Percentiles rank a stretch among this genome's conserved stretches.
Conservation (phyloP, 1,140 invertebrate species). For the Drosophila leontia region DNA sequence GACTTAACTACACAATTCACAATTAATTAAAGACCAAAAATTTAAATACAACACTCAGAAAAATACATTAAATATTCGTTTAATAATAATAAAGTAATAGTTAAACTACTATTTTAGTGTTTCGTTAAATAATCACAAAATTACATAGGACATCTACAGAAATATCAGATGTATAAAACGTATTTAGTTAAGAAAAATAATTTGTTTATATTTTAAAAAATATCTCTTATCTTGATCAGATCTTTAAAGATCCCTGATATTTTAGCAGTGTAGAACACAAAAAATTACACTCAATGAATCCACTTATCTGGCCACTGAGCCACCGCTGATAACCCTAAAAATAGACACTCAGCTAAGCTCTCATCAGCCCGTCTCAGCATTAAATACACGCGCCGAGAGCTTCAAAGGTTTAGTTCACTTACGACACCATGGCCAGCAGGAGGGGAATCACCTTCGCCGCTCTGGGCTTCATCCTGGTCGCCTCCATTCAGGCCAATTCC, state of each 20-base stretch:
- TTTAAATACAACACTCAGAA: not conserved
- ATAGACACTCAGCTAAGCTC: slow-evolving; percentile 6
- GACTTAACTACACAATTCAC: not conserved
- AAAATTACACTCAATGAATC: slow-evolving; percentile 32
- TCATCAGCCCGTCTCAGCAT: slow-evolving; percentile 9
- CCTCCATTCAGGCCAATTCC: slow-evolving; percentile 23
- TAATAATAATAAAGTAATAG: not conserved
- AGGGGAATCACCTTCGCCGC: not conserved
- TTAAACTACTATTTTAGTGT: not conserved
- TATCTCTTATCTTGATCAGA: too few species aligned
- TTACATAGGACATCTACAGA: not conserved
- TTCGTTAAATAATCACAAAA: not conserved
- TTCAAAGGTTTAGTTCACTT: slow-evolving; percentile 40
- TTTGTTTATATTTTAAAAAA: not conserved
- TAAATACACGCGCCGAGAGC: slow-evolving; percentile 24
- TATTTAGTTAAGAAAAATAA: not conserved
- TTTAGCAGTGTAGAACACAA: slow-evolving; percentile 2
- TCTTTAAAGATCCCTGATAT: not conserved
- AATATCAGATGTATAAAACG: too few species aligned
- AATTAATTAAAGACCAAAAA: not conserved
- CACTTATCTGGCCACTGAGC: slow-evolving; percentile 33
- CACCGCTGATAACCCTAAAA: slow-evolving; percentile 53
- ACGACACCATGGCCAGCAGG: slow-evolving; percentile 40
- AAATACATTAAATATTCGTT: not conserved
- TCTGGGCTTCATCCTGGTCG: slow-evolving; percentile 32